phyloP scores from a whole-genome alignment of 2,113 vertebrate genomes.

The Nerophis lumbriciformis region DNA sequence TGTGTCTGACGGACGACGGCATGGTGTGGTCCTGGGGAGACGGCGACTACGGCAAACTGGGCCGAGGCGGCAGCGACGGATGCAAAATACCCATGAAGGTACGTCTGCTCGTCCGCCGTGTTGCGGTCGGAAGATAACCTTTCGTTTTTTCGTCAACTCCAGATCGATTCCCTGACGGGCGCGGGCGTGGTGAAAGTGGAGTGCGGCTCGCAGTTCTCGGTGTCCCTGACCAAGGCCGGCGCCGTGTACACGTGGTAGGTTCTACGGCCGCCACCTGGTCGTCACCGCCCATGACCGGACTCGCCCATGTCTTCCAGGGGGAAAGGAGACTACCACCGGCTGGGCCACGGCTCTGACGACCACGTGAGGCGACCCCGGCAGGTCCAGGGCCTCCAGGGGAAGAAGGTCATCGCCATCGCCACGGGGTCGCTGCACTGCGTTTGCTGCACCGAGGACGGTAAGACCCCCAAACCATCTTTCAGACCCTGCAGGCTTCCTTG shows the following conservation, averaged over 20 bases:
- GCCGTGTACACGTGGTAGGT: constrained; percentile 94
- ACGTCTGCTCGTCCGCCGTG: constrained; percentile 16
- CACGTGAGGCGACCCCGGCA: constrained; percentile 92
- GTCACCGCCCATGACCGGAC: neutral
- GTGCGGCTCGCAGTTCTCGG: constrained; percentile 97
- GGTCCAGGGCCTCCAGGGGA: constrained; percentile 95
- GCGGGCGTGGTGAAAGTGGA: constrained; percentile 96
- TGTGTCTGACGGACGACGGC: constrained; percentile 94
- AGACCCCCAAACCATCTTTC: neutral
- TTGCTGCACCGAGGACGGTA: constrained; percentile 99
- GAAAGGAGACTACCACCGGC: constrained; percentile 94
- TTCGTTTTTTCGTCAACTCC: constrained; percentile 6
- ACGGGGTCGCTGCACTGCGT: constrained; percentile 97
- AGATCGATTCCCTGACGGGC: constrained; percentile 98
- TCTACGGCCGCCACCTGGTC: neutral
- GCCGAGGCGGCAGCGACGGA: constrained; percentile 93
- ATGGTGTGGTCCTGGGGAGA: constrained; percentile 99
- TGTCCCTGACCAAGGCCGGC: constrained; percentile 93
- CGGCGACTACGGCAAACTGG: constrained; percentile 95
- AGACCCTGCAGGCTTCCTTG: too few species aligned
- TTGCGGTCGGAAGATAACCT: neutral
- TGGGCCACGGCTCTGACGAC: constrained; percentile 96
- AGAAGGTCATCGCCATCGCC: constrained; percentile 96
- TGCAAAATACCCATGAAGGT: constrained; percentile 99
- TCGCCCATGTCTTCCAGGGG: constrained; percentile 73